Evolutionary conservation across 2,888 invertebrate genomes (phyloP), one percentile per base, ranked within the genome.

Genomic region (Drosophila subquinaria): DNA sequence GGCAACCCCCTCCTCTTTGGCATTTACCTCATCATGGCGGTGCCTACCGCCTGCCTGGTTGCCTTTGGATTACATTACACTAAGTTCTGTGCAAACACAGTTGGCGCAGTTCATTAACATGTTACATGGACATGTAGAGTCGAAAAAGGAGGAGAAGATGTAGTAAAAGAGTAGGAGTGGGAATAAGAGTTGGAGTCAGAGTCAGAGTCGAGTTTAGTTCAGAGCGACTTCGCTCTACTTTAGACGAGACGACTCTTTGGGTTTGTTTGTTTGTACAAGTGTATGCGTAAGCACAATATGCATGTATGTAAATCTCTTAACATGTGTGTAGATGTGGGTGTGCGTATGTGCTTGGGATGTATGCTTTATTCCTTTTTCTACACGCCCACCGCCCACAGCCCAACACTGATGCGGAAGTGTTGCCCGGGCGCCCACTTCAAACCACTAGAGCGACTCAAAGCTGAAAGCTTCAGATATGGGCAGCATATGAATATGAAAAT

Each of bases 41-140:
- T 48, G 73, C 66, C 47, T 64, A 40, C 66, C 51, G 59, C 62
- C 60, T 67, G 81, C 73, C 70, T 81, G 78, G 66, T 69, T 77
- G 81, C 81, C 73, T 69, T 77, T 74, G 88, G 90, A 84, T 84
- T 84, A 84, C 84, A 84, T 84, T 84, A 84, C 86, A 84, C 84
- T 84, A 88, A 89, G 90, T 87, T 89, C 78, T 88, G 79, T 85
- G 88, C 90, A 90, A 89, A 90, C 89, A 90, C 83, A 81, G 90
- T 82, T 85, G 89, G 84, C 79, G 89, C 89, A 88, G 90, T 90
- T 88, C 86, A 88, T 88, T 89, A 90, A 88, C 90, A 90, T 89
- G 88, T 90, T 89, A 86, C 86, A 90, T 88, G 89, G 84, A 90
- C 81, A 81, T 70, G 76, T 73, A 80, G 13, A 27, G 47, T 27